Evolutionary conservation across 1,140 invertebrate genomes (phyloP).

Genomic region (Bradynema listronoti): DNA sequence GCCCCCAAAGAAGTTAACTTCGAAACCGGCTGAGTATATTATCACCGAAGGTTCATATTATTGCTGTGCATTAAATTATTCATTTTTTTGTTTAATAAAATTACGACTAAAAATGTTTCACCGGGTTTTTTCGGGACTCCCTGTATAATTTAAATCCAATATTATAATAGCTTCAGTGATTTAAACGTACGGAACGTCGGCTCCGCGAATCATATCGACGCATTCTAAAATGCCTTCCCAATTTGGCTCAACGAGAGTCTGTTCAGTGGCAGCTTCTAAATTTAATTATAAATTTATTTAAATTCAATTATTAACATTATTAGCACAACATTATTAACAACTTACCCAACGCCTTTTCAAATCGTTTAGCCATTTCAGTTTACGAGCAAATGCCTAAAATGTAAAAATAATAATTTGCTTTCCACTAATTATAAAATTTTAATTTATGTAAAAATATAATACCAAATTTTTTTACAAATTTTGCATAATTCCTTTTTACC

Average conservation of each 20-base stretch:
- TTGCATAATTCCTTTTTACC: too few species aligned
- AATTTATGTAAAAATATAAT: too few species aligned
- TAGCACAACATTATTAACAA: neutral
- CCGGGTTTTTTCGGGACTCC: constrained; percentile 1
- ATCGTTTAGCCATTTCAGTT: constrained; percentile 32
- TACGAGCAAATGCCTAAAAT: too few species aligned
- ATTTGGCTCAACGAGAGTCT: constrained; percentile 51
- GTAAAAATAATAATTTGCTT: too few species aligned
- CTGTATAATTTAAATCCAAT: constrained; percentile 1
- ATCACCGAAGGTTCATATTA: too few species aligned
- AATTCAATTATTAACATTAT: constrained; percentile 3
- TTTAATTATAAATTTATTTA: neutral
- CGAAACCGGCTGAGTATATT: too few species aligned
- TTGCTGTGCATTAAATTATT: too few species aligned
- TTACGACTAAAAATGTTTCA: constrained; percentile 7
- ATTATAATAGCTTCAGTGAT: too few species aligned
- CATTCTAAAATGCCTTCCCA: constrained; percentile 55
- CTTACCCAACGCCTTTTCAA: constrained; percentile 29
- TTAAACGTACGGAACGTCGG: constrained; percentile 50
- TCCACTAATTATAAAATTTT: too few species aligned
- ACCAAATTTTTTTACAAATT: too few species aligned
- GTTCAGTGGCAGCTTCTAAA: constrained; percentile 53
- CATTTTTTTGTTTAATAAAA: neutral
- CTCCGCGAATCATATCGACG: constrained; percentile 51
- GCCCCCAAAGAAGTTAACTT: too few species aligned